Conservation (phyloP, 2,797 vertebrate genomes). For the Chelon auratus region DNA sequence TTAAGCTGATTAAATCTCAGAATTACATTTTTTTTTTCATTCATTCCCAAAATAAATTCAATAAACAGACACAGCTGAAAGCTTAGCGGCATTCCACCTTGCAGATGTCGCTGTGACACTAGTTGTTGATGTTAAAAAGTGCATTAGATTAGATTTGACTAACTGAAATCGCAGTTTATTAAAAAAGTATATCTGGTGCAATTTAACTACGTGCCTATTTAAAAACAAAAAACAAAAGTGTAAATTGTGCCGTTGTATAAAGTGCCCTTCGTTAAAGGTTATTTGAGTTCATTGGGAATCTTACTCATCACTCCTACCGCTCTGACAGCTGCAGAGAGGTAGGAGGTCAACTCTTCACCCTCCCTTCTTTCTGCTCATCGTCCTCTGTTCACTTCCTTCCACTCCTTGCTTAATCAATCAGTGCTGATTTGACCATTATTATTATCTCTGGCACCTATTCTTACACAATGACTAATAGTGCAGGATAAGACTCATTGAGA, state of each 20-base stretch:
- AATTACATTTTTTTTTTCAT: neutral
- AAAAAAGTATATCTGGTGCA: neutral
- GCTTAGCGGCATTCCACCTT: neutral
- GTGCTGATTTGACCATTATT: slow-evolving; percentile 56
- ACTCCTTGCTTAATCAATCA: slow-evolving; percentile 70
- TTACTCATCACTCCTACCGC: slow-evolving; percentile 70
- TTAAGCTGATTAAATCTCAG: neutral
- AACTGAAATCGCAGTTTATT: no score
- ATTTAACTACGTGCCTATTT: neutral
- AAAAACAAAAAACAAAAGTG: neutral
- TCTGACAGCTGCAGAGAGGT: slow-evolving; percentile 55
- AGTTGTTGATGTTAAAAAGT: no score
- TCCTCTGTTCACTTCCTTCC: slow-evolving; percentile 60
- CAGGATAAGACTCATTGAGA: slow-evolving; percentile 21
- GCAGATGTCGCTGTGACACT: neutral
- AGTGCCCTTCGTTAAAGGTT: slow-evolving; percentile 48
- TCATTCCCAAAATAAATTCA: neutral
- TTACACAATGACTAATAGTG: slow-evolving; percentile 56
- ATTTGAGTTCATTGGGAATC: slow-evolving; percentile 41
- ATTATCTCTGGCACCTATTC: slow-evolving; percentile 55
- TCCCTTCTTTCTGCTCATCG: slow-evolving; percentile 57
- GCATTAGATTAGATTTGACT: no score
- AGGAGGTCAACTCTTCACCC: slow-evolving; percentile 56
- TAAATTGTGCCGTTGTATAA: neutral
- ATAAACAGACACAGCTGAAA: neutral